Conservation (phyloP, 2,797 vertebrate genomes). For the Antrozous pallidus region DNA sequence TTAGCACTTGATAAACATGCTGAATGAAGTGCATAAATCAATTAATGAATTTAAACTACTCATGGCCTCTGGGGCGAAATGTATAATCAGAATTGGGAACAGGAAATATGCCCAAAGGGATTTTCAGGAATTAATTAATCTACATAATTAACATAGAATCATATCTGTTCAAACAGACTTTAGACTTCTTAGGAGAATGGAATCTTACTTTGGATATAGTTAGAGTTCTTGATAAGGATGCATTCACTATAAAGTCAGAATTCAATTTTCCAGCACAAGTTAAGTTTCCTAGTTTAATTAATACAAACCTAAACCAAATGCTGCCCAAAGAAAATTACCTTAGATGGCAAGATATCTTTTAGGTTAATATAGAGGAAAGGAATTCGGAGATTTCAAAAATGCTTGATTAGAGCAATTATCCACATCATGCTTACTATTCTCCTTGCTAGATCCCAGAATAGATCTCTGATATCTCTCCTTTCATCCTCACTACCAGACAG, state of each 20-base stretch:
- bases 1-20: not conserved
- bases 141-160: not conserved
- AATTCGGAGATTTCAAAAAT: not conserved
- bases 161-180: not conserved
- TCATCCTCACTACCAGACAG: not conserved
- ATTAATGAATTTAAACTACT: not conserved
- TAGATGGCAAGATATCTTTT: not conserved
- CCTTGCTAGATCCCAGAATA: not conserved
- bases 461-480: not conserved
- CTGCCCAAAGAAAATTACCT: not conserved
- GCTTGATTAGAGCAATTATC: not conserved
- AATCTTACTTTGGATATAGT: not conserved
- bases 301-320: not conserved
- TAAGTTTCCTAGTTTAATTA: not conserved
- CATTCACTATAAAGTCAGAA: not conserved
- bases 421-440: not conserved
- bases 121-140: conserved; percentile 4
- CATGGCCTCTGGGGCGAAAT: not conserved
- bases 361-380: not conserved
- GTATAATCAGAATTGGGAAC: not conserved
- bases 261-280: not conserved
- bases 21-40: not conserved
- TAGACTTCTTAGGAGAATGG: not conserved
- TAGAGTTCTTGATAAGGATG: not conserved
- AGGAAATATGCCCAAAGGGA: not conserved